These are phyloP conservation scores for Podotricha telesiphe DNA, from an alignment of 2,888 invertebrate genomes.

Conservation along the genomic window DNA sequence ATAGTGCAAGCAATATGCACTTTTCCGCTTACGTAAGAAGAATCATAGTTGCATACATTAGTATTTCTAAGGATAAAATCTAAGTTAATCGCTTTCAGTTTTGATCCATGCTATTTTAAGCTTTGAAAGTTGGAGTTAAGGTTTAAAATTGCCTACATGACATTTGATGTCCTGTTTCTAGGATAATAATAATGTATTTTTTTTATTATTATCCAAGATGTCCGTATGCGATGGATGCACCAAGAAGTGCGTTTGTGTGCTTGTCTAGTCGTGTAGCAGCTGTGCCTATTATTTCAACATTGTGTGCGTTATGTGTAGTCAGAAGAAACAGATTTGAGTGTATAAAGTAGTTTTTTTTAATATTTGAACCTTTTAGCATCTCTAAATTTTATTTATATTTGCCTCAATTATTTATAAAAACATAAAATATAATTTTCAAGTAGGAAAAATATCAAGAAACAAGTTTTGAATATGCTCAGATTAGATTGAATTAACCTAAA, in stretches of 20 bases:
- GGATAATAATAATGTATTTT: slow-evolving; percentile 81
- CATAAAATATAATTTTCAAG: not conserved
- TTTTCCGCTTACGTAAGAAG: slow-evolving; percentile 50
- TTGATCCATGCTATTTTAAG: slow-evolving; percentile 37
- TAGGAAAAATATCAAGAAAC: slow-evolving; percentile 2
- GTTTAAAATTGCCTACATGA: slow-evolving; percentile 50
- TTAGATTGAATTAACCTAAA: slow-evolving; percentile 51
- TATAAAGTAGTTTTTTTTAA: not conserved
- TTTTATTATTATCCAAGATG: slow-evolving; percentile 70
- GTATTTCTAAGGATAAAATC: slow-evolving; percentile 64
- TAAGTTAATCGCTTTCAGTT: slow-evolving; percentile 70
- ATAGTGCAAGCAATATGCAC: slow-evolving; percentile 47
- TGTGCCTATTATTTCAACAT: slow-evolving; percentile 76
- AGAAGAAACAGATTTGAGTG: slow-evolving; percentile 55
- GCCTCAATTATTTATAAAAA: not conserved
- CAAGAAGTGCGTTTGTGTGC: slow-evolving; percentile 53
- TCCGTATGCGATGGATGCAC: slow-evolving; percentile 74
- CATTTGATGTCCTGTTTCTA: slow-evolving; percentile 61
- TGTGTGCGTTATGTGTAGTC: slow-evolving; percentile 64
- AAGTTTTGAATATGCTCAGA: slow-evolving; percentile 6
- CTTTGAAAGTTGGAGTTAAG: slow-evolving; percentile 45
- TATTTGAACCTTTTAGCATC: not conserved
- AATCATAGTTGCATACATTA: slow-evolving; percentile 47
- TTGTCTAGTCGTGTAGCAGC: slow-evolving; percentile 76
- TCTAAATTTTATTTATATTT: not conserved